Evolutionary conservation across 2,113 vertebrate genomes (phyloP), one percentile per base, ranked within the genome.

Genomic region (Ctenomys sociabilis): DNA sequence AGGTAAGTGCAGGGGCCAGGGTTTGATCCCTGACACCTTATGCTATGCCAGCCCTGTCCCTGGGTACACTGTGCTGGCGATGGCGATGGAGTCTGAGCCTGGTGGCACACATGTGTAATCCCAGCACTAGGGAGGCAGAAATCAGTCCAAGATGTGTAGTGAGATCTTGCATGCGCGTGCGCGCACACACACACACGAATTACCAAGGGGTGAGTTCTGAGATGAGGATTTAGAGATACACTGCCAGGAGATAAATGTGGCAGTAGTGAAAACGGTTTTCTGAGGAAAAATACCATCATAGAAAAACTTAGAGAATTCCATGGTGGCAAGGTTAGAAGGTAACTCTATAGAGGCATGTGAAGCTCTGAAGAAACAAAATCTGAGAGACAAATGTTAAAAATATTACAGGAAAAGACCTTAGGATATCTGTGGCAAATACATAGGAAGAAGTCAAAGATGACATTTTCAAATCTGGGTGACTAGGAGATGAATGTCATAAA

Each of bases 251-350:
- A 82, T 86, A 63, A 59, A 90, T 45, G 40, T 45, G 63, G 68
- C 37, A 93, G 66, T 54, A 26, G 37, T 73, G 73, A 83, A 68
- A 95, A 93, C 8, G 6, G 63, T 57, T 85, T 93, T 82, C 19
- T 32, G 35, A 95, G 57, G 32, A 10, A 95, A 93, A 54, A 45
- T 32, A 45, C 10, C 4, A 68, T 45, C 14, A 30, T 21, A 87
- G 12, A 45, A 63, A 89, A 72, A 89, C 14, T 90, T 13, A 87
- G 52, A 93, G 63, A 93, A 88, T 30, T 92, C 57, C 70, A 49
- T n/a, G 78, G 66, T 19, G 59, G 22, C 59, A 61, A 24, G 22
- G 59, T 61, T 61, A 61, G 22, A 61, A 24, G 7, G 26, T 61
- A 24, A 7, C 59, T 61, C 59, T 61, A 24, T 61, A 90, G 52